Conservation (phyloP, 2,113 vertebrate species). For the Calonectris borealis region DNA sequence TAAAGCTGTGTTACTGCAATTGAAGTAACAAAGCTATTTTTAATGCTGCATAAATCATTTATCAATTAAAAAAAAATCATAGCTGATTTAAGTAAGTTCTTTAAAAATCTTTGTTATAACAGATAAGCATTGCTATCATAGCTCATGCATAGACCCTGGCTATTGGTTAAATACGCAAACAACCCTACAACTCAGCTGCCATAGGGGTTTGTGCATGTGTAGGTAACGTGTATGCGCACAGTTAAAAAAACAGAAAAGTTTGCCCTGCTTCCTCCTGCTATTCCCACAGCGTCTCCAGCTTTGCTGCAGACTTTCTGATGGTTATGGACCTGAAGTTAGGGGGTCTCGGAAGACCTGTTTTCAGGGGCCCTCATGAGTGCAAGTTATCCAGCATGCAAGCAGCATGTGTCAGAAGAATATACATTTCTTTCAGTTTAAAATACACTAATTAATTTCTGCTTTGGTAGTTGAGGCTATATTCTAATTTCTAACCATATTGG, state of each 20-base stretch:
- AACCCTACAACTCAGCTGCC: neutral
- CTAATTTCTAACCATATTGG: neutral
- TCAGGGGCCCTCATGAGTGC: neutral
- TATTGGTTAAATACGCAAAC: neutral
- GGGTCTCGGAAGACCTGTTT: neutral
- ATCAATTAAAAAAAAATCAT: neutral
- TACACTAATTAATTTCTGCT: neutral
- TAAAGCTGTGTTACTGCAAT: neutral
- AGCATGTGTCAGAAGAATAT: neutral
- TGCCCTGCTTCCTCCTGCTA: neutral
- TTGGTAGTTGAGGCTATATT: neutral
- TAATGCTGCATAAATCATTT: neutral
- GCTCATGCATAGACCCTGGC: neutral
- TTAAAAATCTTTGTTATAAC: neutral
- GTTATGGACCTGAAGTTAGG: neutral
- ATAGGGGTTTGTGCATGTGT: fast-evolving
- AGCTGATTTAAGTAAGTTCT: neutral
- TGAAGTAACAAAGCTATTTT: neutral
- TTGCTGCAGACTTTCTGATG: neutral
- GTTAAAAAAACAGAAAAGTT: neutral
- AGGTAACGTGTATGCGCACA: fast-evolving
- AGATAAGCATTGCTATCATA: neutral
- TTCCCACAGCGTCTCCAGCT: neutral
- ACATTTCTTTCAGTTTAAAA: neutral
- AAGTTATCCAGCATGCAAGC: neutral